Conservation (phyloP, 2,888 invertebrate species). For the Coelinius sp. region DNA sequence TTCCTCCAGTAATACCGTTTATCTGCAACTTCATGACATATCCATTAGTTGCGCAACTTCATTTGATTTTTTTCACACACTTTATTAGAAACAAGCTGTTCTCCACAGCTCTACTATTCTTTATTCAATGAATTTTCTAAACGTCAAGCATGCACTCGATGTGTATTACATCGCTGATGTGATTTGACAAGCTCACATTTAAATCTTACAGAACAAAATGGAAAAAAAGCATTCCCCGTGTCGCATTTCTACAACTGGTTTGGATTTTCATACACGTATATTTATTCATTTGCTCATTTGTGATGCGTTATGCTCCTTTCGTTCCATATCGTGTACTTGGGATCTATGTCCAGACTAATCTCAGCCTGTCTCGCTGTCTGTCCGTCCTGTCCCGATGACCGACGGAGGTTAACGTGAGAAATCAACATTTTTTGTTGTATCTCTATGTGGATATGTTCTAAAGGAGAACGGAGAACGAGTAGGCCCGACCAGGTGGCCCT, state of each 20-base stretch:
- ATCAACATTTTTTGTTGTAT: slow-evolving; percentile 41
- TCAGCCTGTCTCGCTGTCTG: slow-evolving; percentile 30
- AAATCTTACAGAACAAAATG: neutral
- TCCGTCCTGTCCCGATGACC: slow-evolving; percentile 17
- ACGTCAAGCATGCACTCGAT: neutral
- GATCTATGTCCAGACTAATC: slow-evolving; percentile 35
- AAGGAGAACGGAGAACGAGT: neutral
- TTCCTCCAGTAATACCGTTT: too few relatives aligned
- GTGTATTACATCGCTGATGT: neutral
- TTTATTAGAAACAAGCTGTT: neutral
- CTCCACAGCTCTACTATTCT: neutral
- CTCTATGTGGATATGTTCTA: neutral
- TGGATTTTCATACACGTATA: neutral
- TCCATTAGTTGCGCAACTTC: neutral
- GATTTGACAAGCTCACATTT: slow-evolving; percentile 10
- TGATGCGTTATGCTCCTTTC: slow-evolving; percentile 15
- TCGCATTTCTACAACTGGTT: slow-evolving; percentile 1
- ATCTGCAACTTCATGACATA: neutral
- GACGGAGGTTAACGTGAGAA: slow-evolving; percentile 46
- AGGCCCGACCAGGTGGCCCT: slow-evolving; percentile 10
- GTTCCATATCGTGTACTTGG: slow-evolving; percentile 18
- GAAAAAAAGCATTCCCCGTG: slow-evolving; percentile 3
- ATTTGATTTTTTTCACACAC: neutral
- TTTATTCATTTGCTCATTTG: slow-evolving; percentile 1
- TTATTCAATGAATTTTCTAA: neutral